Evolutionary conservation across 2,797 vertebrate genomes (phyloP).

Genomic region (Picus viridis): DNA sequence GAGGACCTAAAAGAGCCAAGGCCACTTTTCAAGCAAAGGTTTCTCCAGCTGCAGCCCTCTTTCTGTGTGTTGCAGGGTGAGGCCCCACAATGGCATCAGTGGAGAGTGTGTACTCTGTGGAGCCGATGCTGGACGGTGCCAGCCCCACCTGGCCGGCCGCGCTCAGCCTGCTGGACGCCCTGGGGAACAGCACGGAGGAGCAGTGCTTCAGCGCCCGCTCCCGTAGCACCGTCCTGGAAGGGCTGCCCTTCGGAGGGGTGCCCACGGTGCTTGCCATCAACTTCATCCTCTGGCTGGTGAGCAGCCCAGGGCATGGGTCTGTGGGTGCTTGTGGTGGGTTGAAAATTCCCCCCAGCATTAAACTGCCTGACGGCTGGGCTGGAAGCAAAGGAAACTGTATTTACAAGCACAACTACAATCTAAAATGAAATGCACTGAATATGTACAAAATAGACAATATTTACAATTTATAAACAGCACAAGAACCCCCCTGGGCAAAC

Average conservation of each 20-base stretch:
- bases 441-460: no score
- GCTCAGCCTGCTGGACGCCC: slow-evolving; percentile 63
- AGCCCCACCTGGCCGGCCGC: slow-evolving; percentile 48
- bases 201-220: slow-evolving; percentile 88
- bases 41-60: neutral
- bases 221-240: slow-evolving; percentile 91
- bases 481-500: no score
- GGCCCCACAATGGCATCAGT: fast-evolving
- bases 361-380: no score
- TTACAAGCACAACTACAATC: no score
- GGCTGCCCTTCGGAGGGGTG: slow-evolving; percentile 92
- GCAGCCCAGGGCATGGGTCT: neutral
- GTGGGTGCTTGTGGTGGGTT: no score
- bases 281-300: slow-evolving; percentile 91
- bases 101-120: slow-evolving; percentile 49
- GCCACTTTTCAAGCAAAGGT: neutral
- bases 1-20: neutral
- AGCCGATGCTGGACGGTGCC: slow-evolving; percentile 44
- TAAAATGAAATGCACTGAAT: no score
- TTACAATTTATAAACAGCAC: no score
- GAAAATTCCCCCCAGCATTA: no score
- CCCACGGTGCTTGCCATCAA: slow-evolving; percentile 94
- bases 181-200: slow-evolving; percentile 81
- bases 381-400: no score
- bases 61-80: neutral